These are phyloP conservation scores for Drosophila nigricruria DNA, from an alignment of 2,888 invertebrate genomes.

Conservation along the genomic window DNA sequence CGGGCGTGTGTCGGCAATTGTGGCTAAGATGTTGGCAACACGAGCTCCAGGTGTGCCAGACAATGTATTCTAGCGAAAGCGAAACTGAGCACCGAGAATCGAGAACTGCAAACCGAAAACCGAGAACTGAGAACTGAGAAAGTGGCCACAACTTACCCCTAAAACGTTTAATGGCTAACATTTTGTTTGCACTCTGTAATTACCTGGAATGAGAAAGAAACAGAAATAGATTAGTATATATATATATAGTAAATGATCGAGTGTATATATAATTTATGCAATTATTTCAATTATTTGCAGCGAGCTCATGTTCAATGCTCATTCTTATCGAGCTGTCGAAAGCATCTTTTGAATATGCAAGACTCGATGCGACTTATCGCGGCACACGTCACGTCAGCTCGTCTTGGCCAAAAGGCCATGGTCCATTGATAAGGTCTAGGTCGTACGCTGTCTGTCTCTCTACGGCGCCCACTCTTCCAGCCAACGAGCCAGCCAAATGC, in stretches of 20 bases:
- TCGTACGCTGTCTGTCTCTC: slow-evolving; percentile 35
- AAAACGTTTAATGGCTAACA: slow-evolving; percentile 69
- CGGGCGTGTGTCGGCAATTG: slow-evolving; percentile 39
- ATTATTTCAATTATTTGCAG: slow-evolving; percentile 3
- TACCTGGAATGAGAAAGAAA: slow-evolving; percentile 68
- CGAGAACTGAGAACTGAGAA: slow-evolving; percentile 25
- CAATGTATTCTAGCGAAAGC: slow-evolving; percentile 56
- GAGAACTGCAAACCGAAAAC: slow-evolving; percentile 21
- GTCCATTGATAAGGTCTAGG: slow-evolving; percentile 66
- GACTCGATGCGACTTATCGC: slow-evolving; percentile 34
- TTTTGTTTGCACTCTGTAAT: slow-evolving; percentile 51
- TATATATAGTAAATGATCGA: background rate
- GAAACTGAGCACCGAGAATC: slow-evolving; percentile 38
- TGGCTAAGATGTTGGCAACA: slow-evolving; percentile 40
- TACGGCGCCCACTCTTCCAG: slow-evolving; percentile 61
- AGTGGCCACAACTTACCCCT: slow-evolving; percentile 68
- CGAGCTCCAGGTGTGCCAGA: slow-evolving; percentile 38
- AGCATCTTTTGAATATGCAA: slow-evolving; percentile 23
- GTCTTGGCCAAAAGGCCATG: slow-evolving; percentile 40
- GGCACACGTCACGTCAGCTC: slow-evolving; percentile 51
- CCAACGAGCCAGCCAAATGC: slow-evolving; percentile 13
- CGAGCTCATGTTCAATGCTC: slow-evolving; percentile 10
- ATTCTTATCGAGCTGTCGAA: slow-evolving; percentile 25
- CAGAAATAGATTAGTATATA: slow-evolving; percentile 7
- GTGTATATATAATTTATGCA: background rate